Evolutionary conservation across 2,888 invertebrate genomes (phyloP).

Genomic region (Colostygia pectinataria): DNA sequence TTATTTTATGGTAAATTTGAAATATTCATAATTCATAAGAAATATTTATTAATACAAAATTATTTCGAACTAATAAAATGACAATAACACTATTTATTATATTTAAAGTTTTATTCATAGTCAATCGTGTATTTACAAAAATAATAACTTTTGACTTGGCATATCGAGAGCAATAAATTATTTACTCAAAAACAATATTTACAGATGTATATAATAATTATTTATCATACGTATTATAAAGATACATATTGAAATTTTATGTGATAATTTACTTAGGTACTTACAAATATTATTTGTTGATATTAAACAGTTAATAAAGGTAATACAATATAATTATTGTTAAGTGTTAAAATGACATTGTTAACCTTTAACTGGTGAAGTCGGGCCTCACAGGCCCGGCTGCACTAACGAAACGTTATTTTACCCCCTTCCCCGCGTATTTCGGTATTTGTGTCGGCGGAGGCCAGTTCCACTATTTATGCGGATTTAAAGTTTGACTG

Average conservation of each 20-base stretch:
- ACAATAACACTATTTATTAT: slow-evolving; percentile 37
- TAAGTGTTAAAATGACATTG: no score
- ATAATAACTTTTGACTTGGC: slow-evolving; percentile 36
- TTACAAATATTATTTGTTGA: no score
- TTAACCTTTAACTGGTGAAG: no score
- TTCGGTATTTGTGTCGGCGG: no score
- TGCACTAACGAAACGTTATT: no score
- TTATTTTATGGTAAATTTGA: slow-evolving; percentile 1
- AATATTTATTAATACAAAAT: slow-evolving; percentile 21
- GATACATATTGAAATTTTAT: neutral
- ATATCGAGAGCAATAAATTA: slow-evolving; percentile 52
- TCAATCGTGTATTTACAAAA: slow-evolving; percentile 30
- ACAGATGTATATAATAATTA: slow-evolving; percentile 26
- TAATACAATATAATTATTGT: no score
- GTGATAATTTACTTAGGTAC: neutral
- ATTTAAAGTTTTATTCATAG: slow-evolving; percentile 28
- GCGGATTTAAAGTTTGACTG: no score
- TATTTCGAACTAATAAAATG: slow-evolving; percentile 31
- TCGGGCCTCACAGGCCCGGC: no score
- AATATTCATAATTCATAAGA: slow-evolving; percentile 11
- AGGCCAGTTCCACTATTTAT: no score
- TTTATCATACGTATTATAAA: slow-evolving; percentile 5
- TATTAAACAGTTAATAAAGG: no score
- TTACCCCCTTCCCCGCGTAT: no score
- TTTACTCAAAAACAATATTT: slow-evolving; percentile 36